Base-by-base conservation (phyloP, 2,113 vertebrate genomes). In the Chlorodrepanis virens region DNA sequence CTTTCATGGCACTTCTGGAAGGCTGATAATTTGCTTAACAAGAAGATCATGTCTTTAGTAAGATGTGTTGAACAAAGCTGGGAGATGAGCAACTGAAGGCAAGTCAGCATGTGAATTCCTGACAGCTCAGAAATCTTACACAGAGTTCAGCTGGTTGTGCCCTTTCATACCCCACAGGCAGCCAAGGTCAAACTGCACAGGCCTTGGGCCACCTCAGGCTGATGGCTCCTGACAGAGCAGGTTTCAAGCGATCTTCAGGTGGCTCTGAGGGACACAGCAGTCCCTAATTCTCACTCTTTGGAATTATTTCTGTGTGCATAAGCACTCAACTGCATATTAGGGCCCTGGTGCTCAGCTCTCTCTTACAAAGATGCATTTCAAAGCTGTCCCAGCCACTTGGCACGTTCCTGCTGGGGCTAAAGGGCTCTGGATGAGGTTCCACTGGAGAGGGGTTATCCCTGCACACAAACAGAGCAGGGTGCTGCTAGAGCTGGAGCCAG, bases 371-470 rank as follows among this genome's bases (percentile, higher is more conserved):
- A 25, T 3, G 18, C 8, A 50, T 72, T 65, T 77, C 42, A 61
- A 60, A 74, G 45, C 31, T 29, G 42, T 9, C 22, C 31, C 45
- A 74, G 54, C 1, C 45, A 33, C 59, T 3, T 15, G 56, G 44
- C 21, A 79, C 8, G 17, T 22, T 61, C 12, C 35, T 5, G 2
- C 10, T 54, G 28, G 20, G 42, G 15, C 18, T 28, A 5, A 25
- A 69, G 33, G 23, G 70, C 24, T 69, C 45, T 45, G 64, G 50
- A 54, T n/a, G 17, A 44, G 31, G 44, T 27, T 29, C 12, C 2
- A 1, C 0, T 0, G 47, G 6, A 64, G 4, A 77, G 7, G 8
- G 6, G 9, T 3, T 21, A 65, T 29, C 57, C 40, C 9, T 45
- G 33, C 56, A 45, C 1, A 4, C 6, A 47, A 81, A 65, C 6